These are phyloP conservation scores for Ovis canadensis DNA, from an alignment of 2,113 vertebrate genomes.

Conservation along the genomic window DNA sequence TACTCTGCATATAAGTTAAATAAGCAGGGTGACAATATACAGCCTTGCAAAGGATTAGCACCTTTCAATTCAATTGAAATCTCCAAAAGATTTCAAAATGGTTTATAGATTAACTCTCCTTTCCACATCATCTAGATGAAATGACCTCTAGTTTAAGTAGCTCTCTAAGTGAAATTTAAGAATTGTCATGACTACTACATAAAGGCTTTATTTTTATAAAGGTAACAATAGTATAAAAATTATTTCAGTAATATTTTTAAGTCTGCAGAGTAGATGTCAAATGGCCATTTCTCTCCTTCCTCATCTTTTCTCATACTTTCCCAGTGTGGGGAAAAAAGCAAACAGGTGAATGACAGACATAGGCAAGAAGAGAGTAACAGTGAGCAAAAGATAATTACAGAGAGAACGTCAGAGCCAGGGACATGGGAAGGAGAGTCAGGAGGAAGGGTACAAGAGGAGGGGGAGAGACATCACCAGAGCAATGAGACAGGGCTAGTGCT, in stretches of 20 bases:
- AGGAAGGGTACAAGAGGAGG: not conserved
- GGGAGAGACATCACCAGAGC: not conserved
- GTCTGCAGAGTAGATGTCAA: not conserved
- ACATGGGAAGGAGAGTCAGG: not conserved
- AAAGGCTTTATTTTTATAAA: not conserved
- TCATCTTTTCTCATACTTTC: not conserved
- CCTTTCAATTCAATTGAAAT: not conserved
- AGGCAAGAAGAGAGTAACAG: not conserved
- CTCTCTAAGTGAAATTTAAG: not conserved
- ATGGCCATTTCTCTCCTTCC: not conserved
- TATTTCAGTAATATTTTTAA: constrained; percentile 3
- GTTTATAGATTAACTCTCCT: not conserved
- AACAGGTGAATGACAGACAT: not conserved
- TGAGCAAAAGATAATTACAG: not conserved
- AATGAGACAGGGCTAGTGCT: not conserved
- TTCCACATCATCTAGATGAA: not conserved
- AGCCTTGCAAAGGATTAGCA: not conserved
- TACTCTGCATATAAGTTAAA: no score
- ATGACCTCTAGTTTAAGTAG: not conserved
- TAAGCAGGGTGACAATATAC: no score
- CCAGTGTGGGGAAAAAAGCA: not conserved
- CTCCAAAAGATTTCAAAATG: not conserved
- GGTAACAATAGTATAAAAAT: not conserved
- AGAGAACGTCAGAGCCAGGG: not conserved
- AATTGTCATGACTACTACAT: not conserved